These are phyloP conservation scores for Pseudorhombus dupliciocellatus DNA, from an alignment of 2,113 vertebrate genomes.

Conservation along the genomic window DNA sequence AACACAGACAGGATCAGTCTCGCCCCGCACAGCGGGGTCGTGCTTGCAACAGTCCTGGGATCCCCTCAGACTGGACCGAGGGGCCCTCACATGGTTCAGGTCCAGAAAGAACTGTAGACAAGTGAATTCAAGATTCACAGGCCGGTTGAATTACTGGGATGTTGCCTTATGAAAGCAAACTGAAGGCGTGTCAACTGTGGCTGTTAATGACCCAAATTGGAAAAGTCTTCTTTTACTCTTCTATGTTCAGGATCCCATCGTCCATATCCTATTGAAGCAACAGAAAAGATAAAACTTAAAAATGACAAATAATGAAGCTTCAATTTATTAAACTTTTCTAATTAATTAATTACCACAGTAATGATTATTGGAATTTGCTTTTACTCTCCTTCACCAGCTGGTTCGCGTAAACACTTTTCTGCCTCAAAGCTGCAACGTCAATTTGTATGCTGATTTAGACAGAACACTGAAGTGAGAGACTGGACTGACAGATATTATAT, in stretches of 20 bases:
- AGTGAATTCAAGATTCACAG: background rate
- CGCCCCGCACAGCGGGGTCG: conserved; percentile 74
- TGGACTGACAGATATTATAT: background rate
- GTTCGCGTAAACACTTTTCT: background rate
- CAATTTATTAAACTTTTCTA: background rate
- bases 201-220: conserved; percentile 23
- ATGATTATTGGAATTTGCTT: background rate
- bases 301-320: background rate
- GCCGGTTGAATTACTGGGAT: conserved; percentile 23
- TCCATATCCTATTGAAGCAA: conserved; percentile 48
- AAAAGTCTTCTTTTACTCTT: conserved; percentile 47
- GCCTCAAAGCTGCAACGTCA: background rate
- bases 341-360: too few relatives aligned
- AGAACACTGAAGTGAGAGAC: background rate
- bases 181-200: conserved; percentile 28
- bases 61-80: conserved; percentile 76
- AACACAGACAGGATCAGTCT: conserved; percentile 60
- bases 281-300: conserved; percentile 25
- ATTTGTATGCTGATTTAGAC: background rate
- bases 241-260: conserved; percentile 59
- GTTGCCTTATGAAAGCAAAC: conserved; percentile 26
- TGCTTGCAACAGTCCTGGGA: conserved; percentile 73
- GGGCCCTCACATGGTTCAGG: conserved; percentile 84
- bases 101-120: conserved; percentile 48
- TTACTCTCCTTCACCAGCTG: background rate